phyloP scores from a whole-genome alignment of 2,888 invertebrate species.

The Acleris sparsana region DNA sequence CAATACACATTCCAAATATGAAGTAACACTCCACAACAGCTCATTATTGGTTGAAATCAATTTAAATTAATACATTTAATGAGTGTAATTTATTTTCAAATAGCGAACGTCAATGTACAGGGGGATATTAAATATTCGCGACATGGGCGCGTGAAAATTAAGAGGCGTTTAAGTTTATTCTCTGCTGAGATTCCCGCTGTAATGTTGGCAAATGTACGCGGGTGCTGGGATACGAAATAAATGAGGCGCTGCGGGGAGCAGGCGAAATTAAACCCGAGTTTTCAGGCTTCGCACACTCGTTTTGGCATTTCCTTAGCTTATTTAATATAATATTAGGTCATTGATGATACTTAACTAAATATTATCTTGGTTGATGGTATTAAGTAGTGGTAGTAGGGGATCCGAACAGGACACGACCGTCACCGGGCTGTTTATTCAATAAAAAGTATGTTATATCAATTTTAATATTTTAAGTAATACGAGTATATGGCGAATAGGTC shows the following conservation, averaged over 20 bases:
- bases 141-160: constrained; percentile 38
- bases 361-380: too few species aligned
- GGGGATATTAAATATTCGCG: neutral
- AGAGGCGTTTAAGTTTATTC: constrained; percentile 42
- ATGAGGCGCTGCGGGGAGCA: constrained; percentile 54
- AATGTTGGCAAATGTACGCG: constrained; percentile 45
- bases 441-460: too few species aligned
- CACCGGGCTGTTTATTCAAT: too few species aligned
- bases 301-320: too few species aligned
- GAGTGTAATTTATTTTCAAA: neutral
- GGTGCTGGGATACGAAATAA: constrained; percentile 58
- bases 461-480: too few species aligned
- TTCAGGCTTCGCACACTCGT: constrained; percentile 11
- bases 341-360: too few species aligned
- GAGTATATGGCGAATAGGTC: too few species aligned
- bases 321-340: too few species aligned
- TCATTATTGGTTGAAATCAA: neutral
- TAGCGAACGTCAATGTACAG: neutral
- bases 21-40: neutral
- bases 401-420: too few species aligned
- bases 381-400: too few species aligned
- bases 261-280: constrained; percentile 44
- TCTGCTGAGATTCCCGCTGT: constrained; percentile 24
- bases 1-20: neutral
- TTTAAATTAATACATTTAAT: neutral